phyloP scores from a whole-genome alignment of 1,140 invertebrate genomes.

The Acromyrmex charruanus region DNA sequence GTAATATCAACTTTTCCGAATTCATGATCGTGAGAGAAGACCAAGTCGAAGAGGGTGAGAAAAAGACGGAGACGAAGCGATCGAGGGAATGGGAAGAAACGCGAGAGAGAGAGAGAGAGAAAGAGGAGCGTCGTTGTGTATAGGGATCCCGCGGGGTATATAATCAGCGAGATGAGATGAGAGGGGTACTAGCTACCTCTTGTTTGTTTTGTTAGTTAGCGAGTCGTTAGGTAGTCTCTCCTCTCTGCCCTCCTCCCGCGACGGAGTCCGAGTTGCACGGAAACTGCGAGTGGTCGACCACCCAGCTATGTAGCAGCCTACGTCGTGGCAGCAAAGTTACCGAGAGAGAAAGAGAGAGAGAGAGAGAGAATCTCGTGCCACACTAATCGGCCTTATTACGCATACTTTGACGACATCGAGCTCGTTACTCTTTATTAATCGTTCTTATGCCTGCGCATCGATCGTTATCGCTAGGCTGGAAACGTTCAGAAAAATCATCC shows the following conservation, averaged over 20 bases:
- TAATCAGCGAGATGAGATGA: constrained; percentile 84
- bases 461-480: background rate
- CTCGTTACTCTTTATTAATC: constrained; percentile 45
- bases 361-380: constrained; percentile 2
- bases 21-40: constrained; percentile 17
- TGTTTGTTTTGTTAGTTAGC: constrained; percentile 86
- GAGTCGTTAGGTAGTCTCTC: constrained; percentile 81
- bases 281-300: constrained; percentile 57
- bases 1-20: constrained; percentile 29
- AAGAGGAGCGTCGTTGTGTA: constrained; percentile 62
- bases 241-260: background rate
- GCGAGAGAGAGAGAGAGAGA: background rate
- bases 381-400: constrained; percentile 55
- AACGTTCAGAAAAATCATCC: background rate
- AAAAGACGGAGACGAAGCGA: background rate
- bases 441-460: background rate
- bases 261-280: constrained; percentile 42
- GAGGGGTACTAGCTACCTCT: constrained; percentile 79
- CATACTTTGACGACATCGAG: constrained; percentile 42
- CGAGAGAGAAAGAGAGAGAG: background rate
- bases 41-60: constrained; percentile 9
- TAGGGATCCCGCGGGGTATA: constrained; percentile 81
- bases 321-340: background rate
- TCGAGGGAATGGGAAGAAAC: constrained; percentile 15
- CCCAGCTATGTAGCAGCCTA: constrained; percentile 31